These are phyloP conservation scores for Bradypus variegatus DNA, from an alignment of 2,797 vertebrate genomes.

Conservation along the genomic window DNA sequence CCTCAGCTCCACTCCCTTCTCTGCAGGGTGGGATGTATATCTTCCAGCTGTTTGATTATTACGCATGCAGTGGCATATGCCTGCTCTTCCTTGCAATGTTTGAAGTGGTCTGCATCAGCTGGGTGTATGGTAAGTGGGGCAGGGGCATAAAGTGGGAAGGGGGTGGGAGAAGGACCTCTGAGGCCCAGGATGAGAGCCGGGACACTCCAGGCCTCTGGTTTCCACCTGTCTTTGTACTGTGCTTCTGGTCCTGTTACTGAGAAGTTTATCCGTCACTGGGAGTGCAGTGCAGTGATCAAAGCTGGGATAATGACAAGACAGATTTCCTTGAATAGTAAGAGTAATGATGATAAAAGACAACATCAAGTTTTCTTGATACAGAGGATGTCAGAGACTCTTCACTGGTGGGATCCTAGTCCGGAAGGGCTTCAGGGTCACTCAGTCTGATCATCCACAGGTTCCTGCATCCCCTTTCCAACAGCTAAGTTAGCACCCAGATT, in stretches of 20 bases:
- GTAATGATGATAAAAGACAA: too few species aligned
- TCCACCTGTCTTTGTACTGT: background rate
- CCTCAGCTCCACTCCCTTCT: background rate
- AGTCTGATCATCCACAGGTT: background rate
- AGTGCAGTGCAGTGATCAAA: background rate
- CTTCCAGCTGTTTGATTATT: slow-evolving; percentile 94
- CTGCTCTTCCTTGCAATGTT: slow-evolving; percentile 85
- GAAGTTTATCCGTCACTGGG: background rate
- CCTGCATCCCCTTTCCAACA: background rate
- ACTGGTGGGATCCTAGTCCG: background rate
- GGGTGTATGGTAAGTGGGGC: slow-evolving; percentile 84
- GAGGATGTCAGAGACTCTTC: background rate
- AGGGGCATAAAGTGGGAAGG: slow-evolving; percentile 76
- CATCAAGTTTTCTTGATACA: background rate
- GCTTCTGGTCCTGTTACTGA: background rate
- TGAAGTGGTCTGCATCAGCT: slow-evolving; percentile 82
- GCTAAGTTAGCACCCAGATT: background rate
- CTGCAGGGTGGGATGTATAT: slow-evolving; percentile 91
- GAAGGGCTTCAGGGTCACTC: background rate
- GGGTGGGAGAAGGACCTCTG: background rate
- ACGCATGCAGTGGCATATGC: slow-evolving; percentile 87
- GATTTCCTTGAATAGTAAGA: background rate
- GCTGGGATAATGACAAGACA: background rate
- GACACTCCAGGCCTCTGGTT: background rate
- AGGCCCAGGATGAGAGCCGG: background rate